Evolutionary conservation across 2,888 invertebrate genomes (phyloP).

Genomic region (Bombylius major): DNA sequence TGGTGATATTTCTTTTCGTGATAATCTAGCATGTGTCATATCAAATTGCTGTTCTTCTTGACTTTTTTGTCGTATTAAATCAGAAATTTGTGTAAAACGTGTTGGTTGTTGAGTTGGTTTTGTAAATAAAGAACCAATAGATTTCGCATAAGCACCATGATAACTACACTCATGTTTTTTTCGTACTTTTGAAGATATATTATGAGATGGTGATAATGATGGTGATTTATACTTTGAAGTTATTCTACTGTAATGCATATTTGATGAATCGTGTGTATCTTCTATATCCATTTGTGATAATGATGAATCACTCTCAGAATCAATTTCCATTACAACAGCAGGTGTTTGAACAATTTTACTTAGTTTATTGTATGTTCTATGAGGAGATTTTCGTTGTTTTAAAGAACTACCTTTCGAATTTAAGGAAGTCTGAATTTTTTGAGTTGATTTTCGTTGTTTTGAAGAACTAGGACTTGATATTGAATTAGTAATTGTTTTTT

Average conservation of each 20-base stretch:
- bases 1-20: background rate
- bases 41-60: background rate
- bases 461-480: too few relatives aligned
- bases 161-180: too few relatives aligned
- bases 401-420: too few relatives aligned
- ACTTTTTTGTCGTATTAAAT: conserved; percentile 19
- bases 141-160: too few relatives aligned
- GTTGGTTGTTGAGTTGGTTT: conserved; percentile 5
- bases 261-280: conserved; percentile 16
- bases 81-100: conserved; percentile 27
- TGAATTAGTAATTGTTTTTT: background rate
- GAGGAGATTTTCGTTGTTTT: too few relatives aligned
- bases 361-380: background rate
- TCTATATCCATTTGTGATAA: conserved; percentile 10
- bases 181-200: too few relatives aligned
- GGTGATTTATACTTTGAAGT: conserved; percentile 7
- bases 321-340: conserved; percentile 19
- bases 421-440: too few relatives aligned
- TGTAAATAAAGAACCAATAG: background rate
- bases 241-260: conserved; percentile 18
- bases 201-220: background rate
- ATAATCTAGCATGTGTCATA: background rate
- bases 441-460: too few relatives aligned
- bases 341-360: conserved; percentile 2
- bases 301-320: conserved; percentile 18